phyloP scores from a whole-genome alignment of 2,888 invertebrate genomes.

The Catocala fraxini region DNA sequence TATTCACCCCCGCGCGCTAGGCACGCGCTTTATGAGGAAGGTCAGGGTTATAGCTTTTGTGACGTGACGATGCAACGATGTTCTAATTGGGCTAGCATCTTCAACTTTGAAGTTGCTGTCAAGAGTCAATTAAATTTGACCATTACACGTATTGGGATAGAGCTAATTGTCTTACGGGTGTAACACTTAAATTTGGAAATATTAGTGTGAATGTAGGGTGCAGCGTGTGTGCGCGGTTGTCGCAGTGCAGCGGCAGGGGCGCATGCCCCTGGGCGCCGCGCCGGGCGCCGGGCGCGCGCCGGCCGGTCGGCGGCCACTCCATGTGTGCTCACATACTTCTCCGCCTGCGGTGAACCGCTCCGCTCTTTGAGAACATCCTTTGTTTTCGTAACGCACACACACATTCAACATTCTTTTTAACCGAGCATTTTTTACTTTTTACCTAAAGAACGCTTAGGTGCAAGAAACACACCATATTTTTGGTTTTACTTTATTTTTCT shows the following conservation, averaged over 20 bases:
- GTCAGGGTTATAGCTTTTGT: slow-evolving; percentile 76
- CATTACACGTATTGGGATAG: background rate
- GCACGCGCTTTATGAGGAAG: slow-evolving; percentile 70
- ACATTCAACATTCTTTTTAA: slow-evolving; percentile 28
- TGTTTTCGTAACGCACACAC: slow-evolving; percentile 40
- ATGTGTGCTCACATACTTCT: slow-evolving; percentile 46
- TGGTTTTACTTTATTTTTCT: too few species aligned
- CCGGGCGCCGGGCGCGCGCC: slow-evolving; percentile 28
- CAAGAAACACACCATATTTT: too few species aligned
- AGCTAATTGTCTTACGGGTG: background rate
- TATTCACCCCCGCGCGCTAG: slow-evolving; percentile 72
- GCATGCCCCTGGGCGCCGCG: slow-evolving; percentile 60
- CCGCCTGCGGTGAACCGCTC: slow-evolving; percentile 38
- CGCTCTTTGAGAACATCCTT: slow-evolving; percentile 50
- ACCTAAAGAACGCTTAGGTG: background rate
- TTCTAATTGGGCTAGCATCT: background rate
- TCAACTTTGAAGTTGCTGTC: background rate
- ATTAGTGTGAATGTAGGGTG: slow-evolving; percentile 21
- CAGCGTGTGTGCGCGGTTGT: slow-evolving; percentile 56
- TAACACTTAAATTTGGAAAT: slow-evolving; percentile 15
- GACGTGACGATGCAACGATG: slow-evolving; percentile 32
- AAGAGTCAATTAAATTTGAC: background rate
- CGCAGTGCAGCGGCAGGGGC: slow-evolving; percentile 78
- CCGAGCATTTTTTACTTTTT: slow-evolving; percentile 23
- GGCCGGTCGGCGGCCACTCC: slow-evolving; percentile 47